Base-by-base conservation (phyloP, 2,113 vertebrate genomes). In the Labeo rohita region DNA sequence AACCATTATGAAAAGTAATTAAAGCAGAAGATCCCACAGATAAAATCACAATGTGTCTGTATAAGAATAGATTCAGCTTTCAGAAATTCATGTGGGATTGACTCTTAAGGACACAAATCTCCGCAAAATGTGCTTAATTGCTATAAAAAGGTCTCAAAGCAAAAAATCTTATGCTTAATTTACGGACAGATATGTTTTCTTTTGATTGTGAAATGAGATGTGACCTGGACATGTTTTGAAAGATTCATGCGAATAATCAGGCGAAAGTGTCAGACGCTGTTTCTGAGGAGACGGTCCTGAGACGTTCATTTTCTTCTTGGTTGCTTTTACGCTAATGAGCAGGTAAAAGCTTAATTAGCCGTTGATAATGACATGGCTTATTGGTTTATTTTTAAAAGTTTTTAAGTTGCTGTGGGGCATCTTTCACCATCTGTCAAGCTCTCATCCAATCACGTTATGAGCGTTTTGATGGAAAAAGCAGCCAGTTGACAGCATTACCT, bases 231-330 rank as follows among this genome's bases (percentile, higher is more conserved):
- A 21, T 5, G 68, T 61, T 61, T 61, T 61, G 56, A 61, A 18
- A 43, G 68, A 43, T 68, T 68, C 65, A 15, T 61, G 21, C 9
- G 56, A 59, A 61, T 61, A n/a, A 59, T 56, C 54, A 56, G 54
- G 52, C 3, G 61, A 11, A 36, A 3, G 65, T 16, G 65, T 65
- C 11, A 65, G 52, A 18, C 2, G 16, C 54, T 8, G 18, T 21
- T 56, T 56, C 54, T 18, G 54, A 56, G 54, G 54, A 56, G 65
- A 68, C 3, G 5, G 2, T 7, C 93, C 86, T 90, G 78, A 93
- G 92, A 93, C 91, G 91, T 91, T 89, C 75, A 93, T 94, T 92
- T 93, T 93, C 92, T 87, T 75, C 90, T 87, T 93, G 92, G 92
- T 92, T 93, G 91, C 85, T 92, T 87, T 88, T 56, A 90, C 89